Percentiles rank a stretch among this genome's conserved stretches.
phyloP scores from a whole-genome alignment of 30 jellyfish, hydroid and myxozoan species.

The Pseudorhiza aurosa region DNA sequence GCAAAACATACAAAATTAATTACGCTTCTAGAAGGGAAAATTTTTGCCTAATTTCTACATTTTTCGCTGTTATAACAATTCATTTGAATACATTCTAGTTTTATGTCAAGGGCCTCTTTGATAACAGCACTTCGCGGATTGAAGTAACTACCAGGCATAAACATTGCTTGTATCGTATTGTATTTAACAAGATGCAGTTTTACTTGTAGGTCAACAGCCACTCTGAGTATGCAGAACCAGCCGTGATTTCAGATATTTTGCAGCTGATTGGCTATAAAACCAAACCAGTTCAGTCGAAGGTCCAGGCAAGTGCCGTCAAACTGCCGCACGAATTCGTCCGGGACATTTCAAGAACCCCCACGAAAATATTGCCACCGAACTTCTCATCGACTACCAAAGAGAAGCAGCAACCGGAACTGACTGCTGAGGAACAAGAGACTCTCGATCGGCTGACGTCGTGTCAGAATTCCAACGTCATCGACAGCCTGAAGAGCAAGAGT shows the following conservation, averaged over 20 bases:
- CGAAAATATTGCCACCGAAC: constrained; percentile 29
- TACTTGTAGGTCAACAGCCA: constrained; percentile 49
- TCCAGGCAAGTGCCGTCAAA: constrained; percentile 8
- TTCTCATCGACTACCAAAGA: constrained; percentile 16
- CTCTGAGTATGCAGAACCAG: constrained; percentile 68
- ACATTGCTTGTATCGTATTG: no score
- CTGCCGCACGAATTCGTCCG: constrained; percentile 51
- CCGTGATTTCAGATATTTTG: constrained; percentile 25
- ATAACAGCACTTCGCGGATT: no score
- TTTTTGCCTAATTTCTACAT: no score
- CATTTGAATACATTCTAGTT: no score
- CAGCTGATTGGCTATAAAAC: constrained; percentile 45
- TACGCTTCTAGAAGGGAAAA: no score
- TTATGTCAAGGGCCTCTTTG: no score
- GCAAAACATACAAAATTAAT: no score
- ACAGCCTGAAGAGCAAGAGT: constrained; percentile 5
- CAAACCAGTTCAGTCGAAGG: constrained; percentile 18
- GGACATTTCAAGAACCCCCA: constrained; percentile 35
- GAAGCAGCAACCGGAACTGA: constrained; percentile 26
- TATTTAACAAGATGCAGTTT: no score
- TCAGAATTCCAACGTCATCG: constrained; percentile 27
- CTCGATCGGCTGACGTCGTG: constrained; percentile 47
- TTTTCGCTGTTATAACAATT: no score
- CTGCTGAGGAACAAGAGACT: constrained; percentile 61
- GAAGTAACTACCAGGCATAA: no score